Evolutionary conservation across 2,888 invertebrate species (phyloP).

Genomic region (Leptinotarsa juncta): DNA sequence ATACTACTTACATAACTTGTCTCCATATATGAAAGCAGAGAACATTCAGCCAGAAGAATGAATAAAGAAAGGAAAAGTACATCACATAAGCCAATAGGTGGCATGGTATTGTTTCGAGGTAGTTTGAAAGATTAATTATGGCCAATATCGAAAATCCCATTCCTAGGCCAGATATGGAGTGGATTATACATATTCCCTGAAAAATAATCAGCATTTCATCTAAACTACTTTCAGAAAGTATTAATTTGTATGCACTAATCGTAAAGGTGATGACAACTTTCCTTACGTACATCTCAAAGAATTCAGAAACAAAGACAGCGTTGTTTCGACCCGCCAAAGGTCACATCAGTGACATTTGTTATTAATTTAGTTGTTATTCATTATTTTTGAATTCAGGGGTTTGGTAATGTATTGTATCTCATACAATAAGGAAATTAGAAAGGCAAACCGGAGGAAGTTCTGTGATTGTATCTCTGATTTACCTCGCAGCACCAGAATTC

Average conservation of each 20-base stretch:
- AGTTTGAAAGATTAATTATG: constrained; percentile 68
- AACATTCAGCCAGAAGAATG: constrained; percentile 79
- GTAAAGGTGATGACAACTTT: no score
- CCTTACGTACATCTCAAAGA: no score
- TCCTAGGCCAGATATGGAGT: constrained; percentile 71
- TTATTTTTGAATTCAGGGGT: not conserved
- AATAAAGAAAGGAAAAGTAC: constrained; percentile 71
- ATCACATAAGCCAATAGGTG: constrained; percentile 65
- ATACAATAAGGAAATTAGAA: no score
- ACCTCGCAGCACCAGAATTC: no score
- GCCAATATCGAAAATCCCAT: constrained; percentile 72
- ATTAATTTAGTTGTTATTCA: not conserved
- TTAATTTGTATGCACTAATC: no score
- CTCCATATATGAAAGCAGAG: constrained; percentile 77
- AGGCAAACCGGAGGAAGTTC: no score
- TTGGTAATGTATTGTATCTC: no score
- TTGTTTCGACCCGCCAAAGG: no score
- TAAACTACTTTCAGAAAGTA: no score
- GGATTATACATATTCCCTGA: constrained; percentile 75
- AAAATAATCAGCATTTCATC: constrained; percentile 51
- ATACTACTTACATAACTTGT: constrained; percentile 72
- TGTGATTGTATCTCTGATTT: no score
- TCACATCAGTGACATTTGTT: not conserved
- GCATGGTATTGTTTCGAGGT: constrained; percentile 66
- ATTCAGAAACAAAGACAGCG: no score